phyloP scores from a whole-genome alignment of 2,113 vertebrate species.

The Vulpes vulpes region DNA sequence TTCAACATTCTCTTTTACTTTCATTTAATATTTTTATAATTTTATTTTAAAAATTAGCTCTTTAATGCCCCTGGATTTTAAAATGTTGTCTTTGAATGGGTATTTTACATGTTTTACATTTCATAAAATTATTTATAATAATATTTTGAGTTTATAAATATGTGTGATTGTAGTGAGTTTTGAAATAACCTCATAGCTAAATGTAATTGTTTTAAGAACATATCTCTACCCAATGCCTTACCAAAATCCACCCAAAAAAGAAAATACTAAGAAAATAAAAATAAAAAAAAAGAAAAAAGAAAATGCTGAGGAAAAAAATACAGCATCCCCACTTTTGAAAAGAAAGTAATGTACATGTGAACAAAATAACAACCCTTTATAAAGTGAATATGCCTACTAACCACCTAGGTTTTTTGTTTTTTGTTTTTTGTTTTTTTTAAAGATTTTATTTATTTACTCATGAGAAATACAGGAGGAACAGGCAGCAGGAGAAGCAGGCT shows the following conservation, averaged over 20 bases:
- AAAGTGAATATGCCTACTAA: background rate
- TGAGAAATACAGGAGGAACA: no score
- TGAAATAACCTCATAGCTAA: background rate
- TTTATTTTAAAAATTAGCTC: background rate
- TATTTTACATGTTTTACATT: background rate
- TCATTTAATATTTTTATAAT: background rate
- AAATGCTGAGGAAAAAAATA: background rate
- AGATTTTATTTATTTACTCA: no score
- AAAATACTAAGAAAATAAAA: background rate
- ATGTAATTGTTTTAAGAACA: background rate
- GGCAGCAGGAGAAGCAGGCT: no score
- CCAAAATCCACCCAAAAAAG: background rate
- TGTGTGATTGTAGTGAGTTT: background rate
- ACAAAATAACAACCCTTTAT: background rate
- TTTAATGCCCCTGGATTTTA: background rate
- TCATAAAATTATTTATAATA: background rate
- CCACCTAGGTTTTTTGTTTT: background rate
- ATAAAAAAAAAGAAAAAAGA: background rate
- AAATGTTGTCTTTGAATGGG: background rate
- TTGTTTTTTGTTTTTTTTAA: background rate
- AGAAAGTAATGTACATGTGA: background rate
- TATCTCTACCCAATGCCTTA: background rate
- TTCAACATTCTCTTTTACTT: slow-evolving; percentile 17
- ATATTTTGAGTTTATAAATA: background rate
- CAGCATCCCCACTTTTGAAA: background rate